A percentile compares a stretch with the other conserved stretches of the same genome.
These are phyloP conservation scores for Pogona vitticeps DNA, from an alignment of 2,113 vertebrate genomes.

Conservation along the genomic window DNA sequence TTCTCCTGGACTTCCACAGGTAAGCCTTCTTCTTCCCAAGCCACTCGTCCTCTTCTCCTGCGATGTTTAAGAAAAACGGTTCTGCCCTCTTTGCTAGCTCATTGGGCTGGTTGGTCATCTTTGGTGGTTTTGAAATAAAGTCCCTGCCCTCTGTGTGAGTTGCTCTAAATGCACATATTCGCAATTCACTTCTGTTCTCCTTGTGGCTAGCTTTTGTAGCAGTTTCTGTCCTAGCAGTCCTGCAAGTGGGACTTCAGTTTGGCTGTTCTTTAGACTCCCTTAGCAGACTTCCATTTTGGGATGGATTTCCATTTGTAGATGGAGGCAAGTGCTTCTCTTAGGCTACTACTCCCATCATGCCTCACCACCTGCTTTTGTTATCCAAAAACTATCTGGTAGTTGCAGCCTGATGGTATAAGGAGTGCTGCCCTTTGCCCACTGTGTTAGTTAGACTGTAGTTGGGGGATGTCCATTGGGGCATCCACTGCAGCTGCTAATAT, in stretches of 20 bases:
- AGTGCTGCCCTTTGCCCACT: background rate
- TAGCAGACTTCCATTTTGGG: background rate
- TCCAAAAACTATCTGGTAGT: too few species aligned
- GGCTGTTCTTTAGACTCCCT: background rate
- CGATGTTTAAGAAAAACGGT: background rate
- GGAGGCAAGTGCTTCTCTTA: too few species aligned
- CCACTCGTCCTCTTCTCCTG: background rate
- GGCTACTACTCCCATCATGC: too few species aligned
- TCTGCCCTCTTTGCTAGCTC: conserved; percentile 31
- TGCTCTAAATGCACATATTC: background rate
- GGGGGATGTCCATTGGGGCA: background rate
- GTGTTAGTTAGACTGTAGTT: too few species aligned
- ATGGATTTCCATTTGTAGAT: background rate
- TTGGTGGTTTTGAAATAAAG: background rate
- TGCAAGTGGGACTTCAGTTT: background rate
- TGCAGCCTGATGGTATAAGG: too few species aligned
- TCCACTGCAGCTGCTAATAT: background rate
- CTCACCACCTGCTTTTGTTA: too few species aligned
- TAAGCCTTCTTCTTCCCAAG: conserved; percentile 70
- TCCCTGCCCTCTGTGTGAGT: background rate
- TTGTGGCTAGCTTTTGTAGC: background rate
- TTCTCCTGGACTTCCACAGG: conserved; percentile 95
- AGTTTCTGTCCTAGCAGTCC: background rate
- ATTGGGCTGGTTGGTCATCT: background rate
- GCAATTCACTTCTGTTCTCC: background rate